Evolutionary conservation across 2,797 vertebrate species (phyloP), one percentile per base, ranked within the genome.

Genomic region (Pitangus sulphuratus): DNA sequence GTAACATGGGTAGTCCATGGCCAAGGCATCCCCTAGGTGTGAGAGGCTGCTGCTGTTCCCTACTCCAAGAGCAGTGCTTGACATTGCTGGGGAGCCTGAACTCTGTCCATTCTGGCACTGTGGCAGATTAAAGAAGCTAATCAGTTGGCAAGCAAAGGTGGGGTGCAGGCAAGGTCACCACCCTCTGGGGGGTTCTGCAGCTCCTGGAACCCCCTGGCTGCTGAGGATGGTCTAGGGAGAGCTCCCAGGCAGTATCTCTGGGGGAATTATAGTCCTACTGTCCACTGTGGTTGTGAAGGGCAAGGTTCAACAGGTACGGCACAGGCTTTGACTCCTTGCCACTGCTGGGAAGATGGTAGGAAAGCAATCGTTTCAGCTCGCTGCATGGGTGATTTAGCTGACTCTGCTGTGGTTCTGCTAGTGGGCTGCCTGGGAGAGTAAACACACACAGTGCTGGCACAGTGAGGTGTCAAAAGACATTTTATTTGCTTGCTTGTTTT

Each of bases 141-240:
- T 33, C 56, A 31, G 22, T 4, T 1, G 2, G 30, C 2, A 2
- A 22, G 76, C n/a, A 37, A 25, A 76, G 15, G 19, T 25, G 40
- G 15, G 12, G 0, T 1, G 5, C 28, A 7, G 53, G 18, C 18
- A 45, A 71, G 11, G 6, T 57, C 61, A n/a, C 11, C 0, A 0
- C 0, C 2, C 1, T 5, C 51, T 30, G 30, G 1, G 0, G 25
- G 21, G 3, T 39, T 37, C 6, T 9, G 31, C 48, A 68, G 53
- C 3, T 28, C 33, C 33, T 1, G 3, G 26, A 83, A 39, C 45
- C 39, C 28, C 1, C 16, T 0, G 2, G 28, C 44, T 4, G 37
- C 21, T n/a, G 81, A 35, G 24, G 39, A 33, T 1, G 2, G 31
- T 0, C 0, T 0, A 0, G 19, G 12, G 21, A 9, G 22, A 79